Percentiles rank a stretch among this genome's conserved stretches.
These are phyloP conservation scores for Baryphthengus martii DNA, from an alignment of 2,113 vertebrate species.

Conservation along the genomic window DNA sequence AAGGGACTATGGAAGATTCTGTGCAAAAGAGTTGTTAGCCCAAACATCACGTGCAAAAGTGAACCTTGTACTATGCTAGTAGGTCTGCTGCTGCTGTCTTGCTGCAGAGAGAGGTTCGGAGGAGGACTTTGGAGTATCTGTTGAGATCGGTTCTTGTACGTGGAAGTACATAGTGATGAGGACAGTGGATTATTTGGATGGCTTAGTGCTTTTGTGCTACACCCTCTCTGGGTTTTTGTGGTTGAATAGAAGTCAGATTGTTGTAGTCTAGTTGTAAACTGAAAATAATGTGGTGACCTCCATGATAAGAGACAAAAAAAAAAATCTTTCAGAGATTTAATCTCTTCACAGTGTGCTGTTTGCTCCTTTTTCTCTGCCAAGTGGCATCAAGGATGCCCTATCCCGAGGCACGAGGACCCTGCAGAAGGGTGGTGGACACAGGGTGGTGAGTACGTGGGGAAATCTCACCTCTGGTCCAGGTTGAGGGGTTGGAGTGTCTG, in stretches of 20 bases:
- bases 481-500: neutral
- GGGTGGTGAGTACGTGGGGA: neutral
- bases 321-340: neutral
- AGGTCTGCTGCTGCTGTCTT: neutral
- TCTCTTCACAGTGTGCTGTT: neutral
- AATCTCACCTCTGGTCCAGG: neutral
- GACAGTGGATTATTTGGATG: neutral
- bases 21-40: accelerated
- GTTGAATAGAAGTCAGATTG: neutral
- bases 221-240: neutral
- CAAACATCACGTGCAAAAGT: neutral
- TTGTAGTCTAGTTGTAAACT: neutral
- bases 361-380: neutral
- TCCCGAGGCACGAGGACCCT: neutral
- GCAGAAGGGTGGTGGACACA: neutral
- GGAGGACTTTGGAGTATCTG: neutral
- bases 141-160: neutral
- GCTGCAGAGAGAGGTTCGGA: neutral
- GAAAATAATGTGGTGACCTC: neutral
- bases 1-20: neutral
- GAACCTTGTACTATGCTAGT: neutral
- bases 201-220: neutral
- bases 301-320: neutral
- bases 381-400: neutral
- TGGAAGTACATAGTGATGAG: neutral